These are phyloP conservation scores for Stercorarius parasiticus DNA, from an alignment of 2,113 vertebrate genomes.

Conservation along the genomic window DNA sequence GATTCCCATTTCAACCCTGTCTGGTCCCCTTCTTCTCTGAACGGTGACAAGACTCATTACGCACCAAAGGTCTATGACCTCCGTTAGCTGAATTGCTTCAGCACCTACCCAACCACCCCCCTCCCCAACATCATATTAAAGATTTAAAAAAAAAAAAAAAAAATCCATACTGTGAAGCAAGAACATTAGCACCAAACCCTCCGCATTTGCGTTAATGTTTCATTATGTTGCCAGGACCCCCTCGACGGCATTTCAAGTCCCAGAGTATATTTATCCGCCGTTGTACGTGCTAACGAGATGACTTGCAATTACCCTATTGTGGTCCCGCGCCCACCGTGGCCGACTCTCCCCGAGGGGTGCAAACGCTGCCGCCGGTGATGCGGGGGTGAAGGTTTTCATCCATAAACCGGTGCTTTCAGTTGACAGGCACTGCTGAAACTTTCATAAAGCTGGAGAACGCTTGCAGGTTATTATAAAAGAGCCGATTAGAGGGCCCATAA, in stretches of 20 bases:
- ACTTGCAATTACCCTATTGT: not conserved
- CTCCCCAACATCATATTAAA: not conserved
- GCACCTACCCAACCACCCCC: not conserved
- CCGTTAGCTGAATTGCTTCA: not conserved
- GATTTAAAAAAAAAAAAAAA: not conserved
- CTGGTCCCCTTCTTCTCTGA: not conserved
- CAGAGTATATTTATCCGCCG: not conserved
- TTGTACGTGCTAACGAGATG: not conserved
- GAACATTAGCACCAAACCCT: not conserved
- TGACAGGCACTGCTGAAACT: not conserved
- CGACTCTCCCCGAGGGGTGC: not conserved
- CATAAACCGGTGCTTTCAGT: not conserved
- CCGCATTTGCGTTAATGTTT: not conserved
- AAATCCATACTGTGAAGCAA: not conserved
- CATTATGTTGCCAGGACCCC: not conserved
- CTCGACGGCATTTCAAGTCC: not conserved
- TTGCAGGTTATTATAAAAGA: not conserved
- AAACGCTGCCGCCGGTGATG: not conserved
- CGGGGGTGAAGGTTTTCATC: not conserved
- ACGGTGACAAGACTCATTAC: not conserved
- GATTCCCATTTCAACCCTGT: not conserved
- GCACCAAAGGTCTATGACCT: not conserved
- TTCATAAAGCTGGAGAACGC: not conserved
- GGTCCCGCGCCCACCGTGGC: not conserved
- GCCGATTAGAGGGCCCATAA: not conserved